Conservation (phyloP, 1,140 invertebrate genomes). For the Drosophila trapezifrons region DNA sequence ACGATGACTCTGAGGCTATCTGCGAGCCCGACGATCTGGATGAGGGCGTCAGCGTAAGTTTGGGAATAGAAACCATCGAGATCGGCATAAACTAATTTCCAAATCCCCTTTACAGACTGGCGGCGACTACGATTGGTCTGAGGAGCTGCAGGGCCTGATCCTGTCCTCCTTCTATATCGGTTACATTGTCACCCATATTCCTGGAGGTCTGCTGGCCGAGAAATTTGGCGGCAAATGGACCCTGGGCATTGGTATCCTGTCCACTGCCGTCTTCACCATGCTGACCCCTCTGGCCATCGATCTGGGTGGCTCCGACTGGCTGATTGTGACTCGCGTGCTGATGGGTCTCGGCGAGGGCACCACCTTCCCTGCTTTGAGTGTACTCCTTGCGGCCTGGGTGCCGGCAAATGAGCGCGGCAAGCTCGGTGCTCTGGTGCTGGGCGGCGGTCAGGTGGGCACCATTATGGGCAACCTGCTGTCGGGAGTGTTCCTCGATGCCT, state of each 20-base stretch:
- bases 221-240: conserved; percentile 91
- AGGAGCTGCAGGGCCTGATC: conserved; percentile 85
- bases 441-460: conserved; percentile 89
- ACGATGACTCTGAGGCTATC: conserved; percentile 40
- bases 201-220: conserved; percentile 88
- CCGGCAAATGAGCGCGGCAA: conserved; percentile 89
- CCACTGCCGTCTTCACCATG: conserved; percentile 90
- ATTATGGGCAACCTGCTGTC: conserved; percentile 90
- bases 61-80: accelerated
- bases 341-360: conserved; percentile 91
- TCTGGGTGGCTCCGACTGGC: conserved; percentile 86
- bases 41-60: conserved; percentile 17
- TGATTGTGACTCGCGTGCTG: conserved; percentile 88
- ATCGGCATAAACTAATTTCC: neutral
- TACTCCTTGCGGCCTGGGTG: conserved; percentile 90
- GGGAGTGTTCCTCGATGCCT: conserved; percentile 87
- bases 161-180: conserved; percentile 87
- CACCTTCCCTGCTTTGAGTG: conserved; percentile 90
- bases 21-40: conserved; percentile 69
- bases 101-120: conserved; percentile 12
- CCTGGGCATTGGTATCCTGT: conserved; percentile 89
- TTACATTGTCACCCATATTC: conserved; percentile 86
- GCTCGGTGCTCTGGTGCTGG: conserved; percentile 90
- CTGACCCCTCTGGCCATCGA: conserved; percentile 88
- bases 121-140: conserved; percentile 67